Base-by-base conservation (phyloP, 2,797 vertebrate species). In the Chromobotia macracanthus region DNA sequence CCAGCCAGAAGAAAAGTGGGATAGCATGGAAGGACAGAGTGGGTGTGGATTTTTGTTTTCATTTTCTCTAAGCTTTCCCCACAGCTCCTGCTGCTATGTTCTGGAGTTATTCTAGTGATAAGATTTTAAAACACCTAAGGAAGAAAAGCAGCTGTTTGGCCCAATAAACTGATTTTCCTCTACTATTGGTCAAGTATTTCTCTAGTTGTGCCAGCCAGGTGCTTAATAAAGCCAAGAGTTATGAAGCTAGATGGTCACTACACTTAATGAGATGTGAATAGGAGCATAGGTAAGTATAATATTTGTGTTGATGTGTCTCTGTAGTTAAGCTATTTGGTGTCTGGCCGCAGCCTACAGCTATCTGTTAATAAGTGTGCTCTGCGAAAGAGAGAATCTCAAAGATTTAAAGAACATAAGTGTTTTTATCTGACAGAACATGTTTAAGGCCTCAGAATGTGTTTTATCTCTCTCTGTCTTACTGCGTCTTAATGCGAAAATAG, bases 21-120 rank as follows among this genome's bases (percentile, higher is more conserved):
- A 75, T 35, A 82, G 50, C 41, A 72, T 64, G 50, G 55, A 72
- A 72, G 53, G 46, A 50, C 44, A 46, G 31, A 74, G 67, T 60
- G 88, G 89, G 85, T 86, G 83, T 85, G 85, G 86, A 90, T 92
- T 90, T 92, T 90, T 93, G 91, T 93, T 94, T 94, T 93, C 91
- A 92, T 94, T 93, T 92, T 90, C 89, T 86, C 90, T 93, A 93
- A 94, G 91, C 92, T 92, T 89, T 91, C 91, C 91, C 87, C 88
- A 88, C 89, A 89, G 87, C 90, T 90, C 91, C 87, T 21, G 82
- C 88, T 84, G 83, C 89, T 93, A 90, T 94, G 91, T 92, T 12
- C 61, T 28, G 25, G 13, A 85, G 89, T 89, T 94, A 92, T 92
- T 92, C 89, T 90, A 83, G 89, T 79, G 91, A 94, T 93, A 93